Conservation (phyloP, 2,888 invertebrate genomes). For the Calameuta idolon region DNA sequence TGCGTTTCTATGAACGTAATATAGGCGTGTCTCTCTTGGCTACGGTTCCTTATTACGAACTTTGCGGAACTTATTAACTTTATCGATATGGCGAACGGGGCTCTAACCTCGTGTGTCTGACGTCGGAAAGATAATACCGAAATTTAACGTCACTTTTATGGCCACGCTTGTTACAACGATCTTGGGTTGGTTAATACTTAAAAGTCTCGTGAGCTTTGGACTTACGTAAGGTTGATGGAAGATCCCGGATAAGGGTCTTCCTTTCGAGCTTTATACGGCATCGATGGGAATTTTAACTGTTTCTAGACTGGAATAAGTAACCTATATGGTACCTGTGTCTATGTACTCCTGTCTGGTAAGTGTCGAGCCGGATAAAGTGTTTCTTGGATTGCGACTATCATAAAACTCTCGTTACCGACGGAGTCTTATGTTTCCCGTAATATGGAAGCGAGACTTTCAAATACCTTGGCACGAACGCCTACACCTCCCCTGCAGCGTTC, state of each 20-base stretch:
- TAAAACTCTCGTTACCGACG: slow-evolving; percentile 11
- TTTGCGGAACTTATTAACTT: not conserved
- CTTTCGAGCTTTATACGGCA: not conserved
- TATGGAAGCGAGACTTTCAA: slow-evolving; percentile 19
- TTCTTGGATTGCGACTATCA: not conserved
- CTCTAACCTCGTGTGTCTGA: not conserved
- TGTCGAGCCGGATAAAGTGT: not conserved
- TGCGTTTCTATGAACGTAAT: not conserved
- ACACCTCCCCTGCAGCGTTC: slow-evolving; percentile 7
- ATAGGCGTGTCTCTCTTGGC: not conserved
- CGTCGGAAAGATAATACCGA: not conserved
- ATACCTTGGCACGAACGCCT: slow-evolving; percentile 9
- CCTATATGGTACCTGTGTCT: not conserved
- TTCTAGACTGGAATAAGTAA: not conserved
- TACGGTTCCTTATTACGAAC: not conserved
- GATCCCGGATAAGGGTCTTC: not conserved
- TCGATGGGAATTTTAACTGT: not conserved
- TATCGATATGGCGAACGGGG: not conserved
- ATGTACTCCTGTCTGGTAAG: not conserved
- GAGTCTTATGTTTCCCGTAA: slow-evolving; percentile 16
- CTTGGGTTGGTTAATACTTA: not conserved
- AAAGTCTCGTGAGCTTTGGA: not conserved
- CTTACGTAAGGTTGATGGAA: not conserved
- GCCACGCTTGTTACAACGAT: not conserved
- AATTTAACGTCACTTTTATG: not conserved